A percentile compares a stretch with the other conserved stretches of the same genome.
Conservation (phyloP, 1,140 invertebrate genomes). For the Ips typographus region DNA sequence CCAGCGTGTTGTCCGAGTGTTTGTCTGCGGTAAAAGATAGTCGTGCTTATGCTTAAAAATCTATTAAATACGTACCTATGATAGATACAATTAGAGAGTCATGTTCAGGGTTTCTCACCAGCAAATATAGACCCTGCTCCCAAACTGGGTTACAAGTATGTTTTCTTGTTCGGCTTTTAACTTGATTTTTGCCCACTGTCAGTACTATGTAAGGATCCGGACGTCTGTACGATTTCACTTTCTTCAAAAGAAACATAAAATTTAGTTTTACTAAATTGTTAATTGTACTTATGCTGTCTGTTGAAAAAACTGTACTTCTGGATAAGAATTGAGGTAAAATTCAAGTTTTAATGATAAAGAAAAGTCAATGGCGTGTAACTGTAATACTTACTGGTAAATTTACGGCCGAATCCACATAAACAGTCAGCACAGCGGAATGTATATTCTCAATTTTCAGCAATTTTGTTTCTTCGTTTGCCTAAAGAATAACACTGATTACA, state of each 20-base stretch:
- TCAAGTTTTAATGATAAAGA: no score
- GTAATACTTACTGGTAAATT: conserved; percentile 75
- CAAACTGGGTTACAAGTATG: conserved; percentile 69
- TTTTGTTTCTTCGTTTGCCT: conserved; percentile 68
- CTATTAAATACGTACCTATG: conserved; percentile 21
- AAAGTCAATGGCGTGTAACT: no score
- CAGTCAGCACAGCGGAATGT: conserved; percentile 76
- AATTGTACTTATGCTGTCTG: not conserved
- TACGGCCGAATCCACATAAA: conserved; percentile 85
- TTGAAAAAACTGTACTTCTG: no score
- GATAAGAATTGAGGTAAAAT: no score
- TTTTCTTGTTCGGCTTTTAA: conserved; percentile 67
- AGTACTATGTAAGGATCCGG: conserved; percentile 76
- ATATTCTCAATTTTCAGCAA: conserved; percentile 70
- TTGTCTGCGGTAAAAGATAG: conserved; percentile 35
- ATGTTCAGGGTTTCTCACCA: conserved; percentile 84
- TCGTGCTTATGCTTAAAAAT: not conserved
- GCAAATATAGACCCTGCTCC: conserved; percentile 84
- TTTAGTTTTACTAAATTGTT: not conserved
- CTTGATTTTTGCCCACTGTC: conserved; percentile 69
- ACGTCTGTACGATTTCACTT: conserved; percentile 62
- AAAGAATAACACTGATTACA: conserved; percentile 21
- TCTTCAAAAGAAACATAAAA: conserved; percentile 53
- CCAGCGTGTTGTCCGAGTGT: conserved; percentile 35
- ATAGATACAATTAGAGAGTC: conserved; percentile 73